Evolutionary conservation across 2,113 vertebrate species (phyloP).

Genomic region (Perca flavescens): DNA sequence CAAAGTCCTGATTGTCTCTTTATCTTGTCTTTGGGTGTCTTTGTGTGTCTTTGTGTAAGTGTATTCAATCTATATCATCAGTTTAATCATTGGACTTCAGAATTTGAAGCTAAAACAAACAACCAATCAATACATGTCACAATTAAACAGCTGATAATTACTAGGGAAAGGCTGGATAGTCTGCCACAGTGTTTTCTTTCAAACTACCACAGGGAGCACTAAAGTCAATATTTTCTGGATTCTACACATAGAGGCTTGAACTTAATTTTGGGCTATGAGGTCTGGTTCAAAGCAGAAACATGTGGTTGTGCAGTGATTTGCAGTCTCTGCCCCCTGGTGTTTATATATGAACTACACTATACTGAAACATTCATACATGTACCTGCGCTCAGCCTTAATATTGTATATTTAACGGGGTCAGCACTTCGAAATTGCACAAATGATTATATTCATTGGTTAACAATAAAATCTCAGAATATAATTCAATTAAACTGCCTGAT

Average conservation of each 20-base stretch:
- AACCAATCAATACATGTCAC: conserved; percentile 46
- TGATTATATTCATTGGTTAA: neutral
- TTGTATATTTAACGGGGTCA: conserved; percentile 16
- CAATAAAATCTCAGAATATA: neutral
- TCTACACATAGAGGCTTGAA: neutral
- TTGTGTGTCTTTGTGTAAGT: neutral
- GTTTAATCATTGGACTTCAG: conserved; percentile 56
- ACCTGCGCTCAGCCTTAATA: neutral
- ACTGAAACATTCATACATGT: neutral
- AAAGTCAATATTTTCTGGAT: neutral
- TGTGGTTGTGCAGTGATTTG: neutral
- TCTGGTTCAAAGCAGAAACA: neutral
- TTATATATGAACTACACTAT: neutral
- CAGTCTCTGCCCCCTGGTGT: conserved; percentile 30
- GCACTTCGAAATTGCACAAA: neutral
- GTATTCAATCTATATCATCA: neutral
- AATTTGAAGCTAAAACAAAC: conserved; percentile 53
- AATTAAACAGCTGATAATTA: conserved; percentile 16
- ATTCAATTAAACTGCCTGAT: neutral
- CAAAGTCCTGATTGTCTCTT: conserved; percentile 33
- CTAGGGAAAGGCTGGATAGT: neutral
- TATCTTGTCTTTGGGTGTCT: neutral
- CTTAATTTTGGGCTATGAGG: neutral
- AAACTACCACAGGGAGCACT: neutral
- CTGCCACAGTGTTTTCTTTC: neutral